A percentile compares a stretch with the other conserved stretches of the same genome.
These are phyloP conservation scores for Carcinoscorpius rotundicauda DNA, from an alignment of 1,140 invertebrate species.

Conservation along the genomic window DNA sequence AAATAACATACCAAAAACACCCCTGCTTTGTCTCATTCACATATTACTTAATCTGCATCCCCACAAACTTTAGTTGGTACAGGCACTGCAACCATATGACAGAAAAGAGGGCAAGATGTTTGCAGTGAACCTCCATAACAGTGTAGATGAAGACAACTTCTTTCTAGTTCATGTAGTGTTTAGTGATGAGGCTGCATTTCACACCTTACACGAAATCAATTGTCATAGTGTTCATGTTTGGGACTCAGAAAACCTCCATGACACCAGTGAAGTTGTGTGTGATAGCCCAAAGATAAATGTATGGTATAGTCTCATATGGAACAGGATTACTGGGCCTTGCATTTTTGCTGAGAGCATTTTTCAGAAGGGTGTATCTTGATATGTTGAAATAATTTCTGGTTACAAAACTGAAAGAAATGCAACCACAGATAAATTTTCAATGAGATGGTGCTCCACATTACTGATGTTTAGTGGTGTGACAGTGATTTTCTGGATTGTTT, in stretches of 20 bases:
- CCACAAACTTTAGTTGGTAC: neutral
- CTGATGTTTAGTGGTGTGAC: too few relatives aligned
- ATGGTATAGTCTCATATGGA: constrained; percentile 15
- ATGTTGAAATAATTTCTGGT: too few relatives aligned
- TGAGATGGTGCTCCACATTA: too few relatives aligned
- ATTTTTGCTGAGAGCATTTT: constrained; percentile 1
- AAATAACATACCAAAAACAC: too few relatives aligned
- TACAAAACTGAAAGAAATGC: too few relatives aligned
- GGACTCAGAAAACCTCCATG: constrained; percentile 19
- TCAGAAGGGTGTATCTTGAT: too few relatives aligned
- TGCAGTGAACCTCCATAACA: neutral
- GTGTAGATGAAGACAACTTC: neutral
- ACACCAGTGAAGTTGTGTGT: constrained; percentile 1
- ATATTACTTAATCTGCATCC: neutral
- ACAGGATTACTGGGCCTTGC: constrained; percentile 14
- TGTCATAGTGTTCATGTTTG: constrained; percentile 18
- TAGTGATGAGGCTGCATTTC: neutral
- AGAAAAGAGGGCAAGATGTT: neutral
- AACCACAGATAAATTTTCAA: too few relatives aligned
- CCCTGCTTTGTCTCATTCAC: neutral
- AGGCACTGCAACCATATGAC: neutral
- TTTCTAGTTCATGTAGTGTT: too few relatives aligned
- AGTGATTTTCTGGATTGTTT: too few relatives aligned
- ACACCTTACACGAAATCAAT: constrained; percentile 4
- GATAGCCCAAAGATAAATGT: constrained; percentile 15